Conservation (phyloP, 2,113 vertebrate genomes). For the Canis aureus region DNA sequence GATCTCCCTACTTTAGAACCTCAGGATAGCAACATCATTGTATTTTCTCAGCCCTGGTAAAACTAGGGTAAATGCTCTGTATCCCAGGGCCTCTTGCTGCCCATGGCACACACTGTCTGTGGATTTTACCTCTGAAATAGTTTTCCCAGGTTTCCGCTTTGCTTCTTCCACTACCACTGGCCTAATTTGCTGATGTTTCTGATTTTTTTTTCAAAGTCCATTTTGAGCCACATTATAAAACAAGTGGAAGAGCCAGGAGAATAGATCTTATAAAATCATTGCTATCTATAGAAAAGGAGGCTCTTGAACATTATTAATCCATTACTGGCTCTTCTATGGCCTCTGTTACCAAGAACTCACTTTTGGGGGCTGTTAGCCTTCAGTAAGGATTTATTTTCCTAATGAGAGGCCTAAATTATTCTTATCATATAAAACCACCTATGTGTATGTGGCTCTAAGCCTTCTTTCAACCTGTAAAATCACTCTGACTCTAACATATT, state of each 20-base stretch:
- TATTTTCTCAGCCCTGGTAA: background rate
- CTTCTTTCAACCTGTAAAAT: background rate
- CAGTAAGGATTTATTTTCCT: background rate
- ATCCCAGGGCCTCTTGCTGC: background rate
- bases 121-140: conserved; percentile 2
- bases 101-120: too few species aligned
- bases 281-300: background rate
- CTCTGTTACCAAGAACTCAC: background rate
- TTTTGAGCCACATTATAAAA: background rate
- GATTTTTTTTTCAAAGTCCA: background rate
- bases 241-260: background rate
- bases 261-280: background rate
- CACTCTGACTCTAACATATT: background rate
- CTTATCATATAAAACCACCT: conserved; percentile 1
- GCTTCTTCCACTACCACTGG: background rate
- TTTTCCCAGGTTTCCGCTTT: background rate
- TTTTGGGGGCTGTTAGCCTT: background rate
- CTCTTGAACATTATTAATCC: background rate
- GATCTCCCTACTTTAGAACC: background rate
- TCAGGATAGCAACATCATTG: background rate
- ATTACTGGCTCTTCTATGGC: background rate
- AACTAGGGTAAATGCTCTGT: background rate
- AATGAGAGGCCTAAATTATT: background rate
- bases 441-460: background rate
- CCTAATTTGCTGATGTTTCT: background rate